Conservation (phyloP, 2,113 vertebrate genomes). For the Megalops atlanticus region DNA sequence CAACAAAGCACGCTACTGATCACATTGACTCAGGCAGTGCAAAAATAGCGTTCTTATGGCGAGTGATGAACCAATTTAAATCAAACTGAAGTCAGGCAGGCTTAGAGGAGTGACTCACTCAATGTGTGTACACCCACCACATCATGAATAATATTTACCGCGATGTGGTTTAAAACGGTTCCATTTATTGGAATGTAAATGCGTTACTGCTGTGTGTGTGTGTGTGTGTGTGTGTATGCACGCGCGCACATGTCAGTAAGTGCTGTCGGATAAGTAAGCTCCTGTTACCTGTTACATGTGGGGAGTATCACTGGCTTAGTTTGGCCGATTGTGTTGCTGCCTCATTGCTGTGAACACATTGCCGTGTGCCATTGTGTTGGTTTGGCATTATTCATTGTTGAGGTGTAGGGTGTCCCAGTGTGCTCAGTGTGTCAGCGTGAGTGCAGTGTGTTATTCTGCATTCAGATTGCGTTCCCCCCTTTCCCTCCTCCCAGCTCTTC, state of each 20-base stretch:
- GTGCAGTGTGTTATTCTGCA: not conserved
- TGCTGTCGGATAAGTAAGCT: too few species aligned
- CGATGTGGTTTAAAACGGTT: not conserved
- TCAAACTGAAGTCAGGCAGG: not conserved
- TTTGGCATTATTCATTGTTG: not conserved
- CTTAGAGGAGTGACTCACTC: not conserved
- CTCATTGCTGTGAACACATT: too few species aligned
- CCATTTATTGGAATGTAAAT: not conserved
- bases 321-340: not conserved
- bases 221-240: not conserved
- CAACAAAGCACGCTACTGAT: too few species aligned
- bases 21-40: not conserved
- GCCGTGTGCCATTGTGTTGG: not conserved
- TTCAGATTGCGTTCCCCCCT: constrained; percentile 8
- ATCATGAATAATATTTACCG: not conserved
- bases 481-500: constrained; percentile 18
- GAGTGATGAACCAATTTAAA: not conserved
- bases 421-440: not conserved
- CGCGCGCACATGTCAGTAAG: not conserved
- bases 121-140: not conserved
- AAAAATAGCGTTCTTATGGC: not conserved
- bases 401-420: not conserved
- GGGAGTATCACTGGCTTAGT: not conserved
- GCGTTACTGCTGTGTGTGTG: too few species aligned
- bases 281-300: not conserved